A percentile compares a stretch with the other conserved stretches of the same genome.
phyloP scores from a whole-genome alignment of 1,140 invertebrate genomes.

The Heliconius hermathena region DNA sequence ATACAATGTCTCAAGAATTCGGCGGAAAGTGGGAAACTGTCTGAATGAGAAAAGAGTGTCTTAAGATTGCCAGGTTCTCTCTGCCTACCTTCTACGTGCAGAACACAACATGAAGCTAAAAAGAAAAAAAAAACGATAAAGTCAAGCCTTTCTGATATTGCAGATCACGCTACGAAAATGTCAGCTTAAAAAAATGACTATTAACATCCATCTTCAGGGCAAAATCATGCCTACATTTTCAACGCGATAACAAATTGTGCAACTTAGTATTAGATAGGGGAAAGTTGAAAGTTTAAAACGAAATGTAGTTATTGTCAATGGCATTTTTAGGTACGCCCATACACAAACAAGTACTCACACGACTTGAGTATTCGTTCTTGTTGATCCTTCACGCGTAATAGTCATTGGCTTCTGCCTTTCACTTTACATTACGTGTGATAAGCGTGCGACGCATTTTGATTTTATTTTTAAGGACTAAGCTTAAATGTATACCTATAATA shows the following conservation, averaged over 20 bases:
- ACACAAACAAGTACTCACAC: background rate
- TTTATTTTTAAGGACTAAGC: background rate
- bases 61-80: too few species aligned
- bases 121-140: too few species aligned
- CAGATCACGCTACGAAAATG: too few species aligned
- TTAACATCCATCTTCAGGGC: too few species aligned
- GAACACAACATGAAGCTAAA: too few species aligned
- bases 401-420: constrained; percentile 21
- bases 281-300: constrained; percentile 3
- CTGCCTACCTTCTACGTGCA: too few species aligned
- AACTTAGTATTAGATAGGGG: background rate
- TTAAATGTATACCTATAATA: too few species aligned
- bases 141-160: too few species aligned
- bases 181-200: too few species aligned
- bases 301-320: background rate
- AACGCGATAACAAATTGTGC: background rate
- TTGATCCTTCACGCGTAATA: constrained; percentile 28
- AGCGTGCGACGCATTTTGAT: constrained; percentile 24
- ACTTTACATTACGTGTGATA: constrained; percentile 21
- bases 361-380: background rate
- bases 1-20: too few species aligned
- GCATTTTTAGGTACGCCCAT: constrained; percentile 4
- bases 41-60: too few species aligned
- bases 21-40: too few species aligned
- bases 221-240: background rate